Percentiles rank a stretch among this genome's conserved stretches.
Conservation (phyloP, 2,113 vertebrate species). For the Turdus rufiventris region DNA sequence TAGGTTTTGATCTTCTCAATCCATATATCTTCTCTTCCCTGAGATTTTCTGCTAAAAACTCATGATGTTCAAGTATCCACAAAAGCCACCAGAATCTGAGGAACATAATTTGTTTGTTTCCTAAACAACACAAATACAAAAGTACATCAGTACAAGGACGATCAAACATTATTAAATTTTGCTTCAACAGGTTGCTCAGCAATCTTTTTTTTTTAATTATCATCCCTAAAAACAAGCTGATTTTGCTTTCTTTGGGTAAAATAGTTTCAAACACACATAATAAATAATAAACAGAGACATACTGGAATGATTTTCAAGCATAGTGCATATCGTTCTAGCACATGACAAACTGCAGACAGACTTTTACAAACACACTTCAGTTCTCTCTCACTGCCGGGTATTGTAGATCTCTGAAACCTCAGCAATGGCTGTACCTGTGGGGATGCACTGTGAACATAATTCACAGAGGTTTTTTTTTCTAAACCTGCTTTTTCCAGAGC, state of each 20-base stretch:
- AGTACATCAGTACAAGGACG: not conserved
- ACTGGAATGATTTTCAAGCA: not conserved
- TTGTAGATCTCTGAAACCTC: not conserved
- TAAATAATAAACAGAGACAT: not conserved
- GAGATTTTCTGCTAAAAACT: slow-evolving; percentile 73
- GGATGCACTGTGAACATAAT: not conserved
- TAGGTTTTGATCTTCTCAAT: slow-evolving; percentile 64
- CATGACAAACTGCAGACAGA: not conserved
- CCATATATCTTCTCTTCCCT: slow-evolving; percentile 67
- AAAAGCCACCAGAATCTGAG: slow-evolving; percentile 67
- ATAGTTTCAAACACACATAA: not conserved
- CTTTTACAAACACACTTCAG: not conserved
- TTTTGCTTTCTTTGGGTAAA: not conserved
- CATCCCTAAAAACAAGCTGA: not conserved
- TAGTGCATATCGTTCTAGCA: not conserved
- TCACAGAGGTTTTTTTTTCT: not conserved
- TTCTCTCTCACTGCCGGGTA: not conserved
- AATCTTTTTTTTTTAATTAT: not conserved
- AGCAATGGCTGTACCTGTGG: fast-evolving
- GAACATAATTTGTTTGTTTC: slow-evolving; percentile 64
- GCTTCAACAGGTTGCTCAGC: not conserved
- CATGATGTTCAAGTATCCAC: slow-evolving; percentile 69
- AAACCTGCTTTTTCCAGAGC: not conserved
- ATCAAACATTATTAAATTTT: not conserved
- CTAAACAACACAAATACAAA: slow-evolving; percentile 47